These are phyloP conservation scores for Stenichneumon culpator DNA, from an alignment of 2,888 invertebrate genomes.

Conservation along the genomic window DNA sequence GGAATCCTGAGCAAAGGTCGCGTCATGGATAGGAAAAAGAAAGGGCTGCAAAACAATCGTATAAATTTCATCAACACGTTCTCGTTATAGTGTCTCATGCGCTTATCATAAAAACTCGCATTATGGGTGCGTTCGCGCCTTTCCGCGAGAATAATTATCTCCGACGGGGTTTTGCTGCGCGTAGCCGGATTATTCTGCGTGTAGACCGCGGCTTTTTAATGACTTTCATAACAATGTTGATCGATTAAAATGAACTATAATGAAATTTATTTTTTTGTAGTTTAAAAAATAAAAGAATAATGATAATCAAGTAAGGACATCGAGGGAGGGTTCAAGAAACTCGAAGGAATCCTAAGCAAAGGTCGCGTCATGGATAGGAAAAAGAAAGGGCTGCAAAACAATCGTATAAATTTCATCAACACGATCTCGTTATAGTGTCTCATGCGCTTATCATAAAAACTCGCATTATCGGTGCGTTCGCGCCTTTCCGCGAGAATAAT, in stretches of 20 bases:
- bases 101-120: background rate
- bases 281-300: background rate
- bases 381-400: background rate
- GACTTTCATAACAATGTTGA: slow-evolving; percentile 77
- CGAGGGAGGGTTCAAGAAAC: background rate
- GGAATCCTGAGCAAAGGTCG: background rate
- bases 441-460: slow-evolving; percentile 18
- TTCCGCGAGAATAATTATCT: slow-evolving; percentile 52
- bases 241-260: slow-evolving; percentile 67
- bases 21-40: background rate
- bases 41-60: background rate
- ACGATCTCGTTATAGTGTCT: background rate
- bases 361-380: background rate
- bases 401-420: background rate
- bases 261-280: background rate
- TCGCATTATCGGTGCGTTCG: slow-evolving; percentile 36
- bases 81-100: slow-evolving; percentile 14
- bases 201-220: slow-evolving; percentile 71
- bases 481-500: slow-evolving; percentile 18
- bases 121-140: slow-evolving; percentile 45
- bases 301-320: background rate
- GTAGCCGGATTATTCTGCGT: no score
- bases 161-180: no score
- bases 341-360: background rate
- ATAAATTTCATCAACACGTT: background rate